phyloP scores from a whole-genome alignment of 2,888 invertebrate species.

The Epistrophe eligans region DNA sequence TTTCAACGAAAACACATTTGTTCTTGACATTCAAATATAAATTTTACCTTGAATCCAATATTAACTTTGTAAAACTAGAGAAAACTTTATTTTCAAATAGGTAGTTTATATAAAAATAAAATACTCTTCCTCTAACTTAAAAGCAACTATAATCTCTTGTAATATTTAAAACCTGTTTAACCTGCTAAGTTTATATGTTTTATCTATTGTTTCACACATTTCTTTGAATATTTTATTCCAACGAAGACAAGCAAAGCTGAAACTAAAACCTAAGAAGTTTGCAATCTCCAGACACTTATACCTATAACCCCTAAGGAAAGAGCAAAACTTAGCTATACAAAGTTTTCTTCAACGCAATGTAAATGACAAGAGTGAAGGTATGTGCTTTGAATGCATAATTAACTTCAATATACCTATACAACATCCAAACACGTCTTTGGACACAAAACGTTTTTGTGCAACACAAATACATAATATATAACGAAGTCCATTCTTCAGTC shows the following conservation, averaged over 20 bases:
- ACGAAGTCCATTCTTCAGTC: slow-evolving; percentile 13
- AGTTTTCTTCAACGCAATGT: slow-evolving; percentile 55
- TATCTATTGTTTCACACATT: slow-evolving; percentile 46
- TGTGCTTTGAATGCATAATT: slow-evolving; percentile 72
- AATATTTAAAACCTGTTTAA: slow-evolving; percentile 49
- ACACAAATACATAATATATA: slow-evolving; percentile 9
- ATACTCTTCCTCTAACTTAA: neutral
- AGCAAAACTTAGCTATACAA: slow-evolving; percentile 37
- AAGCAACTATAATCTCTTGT: neutral
- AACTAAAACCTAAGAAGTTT: slow-evolving; percentile 45
- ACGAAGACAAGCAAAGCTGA: neutral
- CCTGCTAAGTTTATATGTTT: slow-evolving; percentile 41
- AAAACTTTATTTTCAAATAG: neutral
- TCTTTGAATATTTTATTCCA: slow-evolving; percentile 47
- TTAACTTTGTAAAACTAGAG: neutral
- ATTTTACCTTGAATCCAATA: neutral
- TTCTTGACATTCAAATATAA: neutral
- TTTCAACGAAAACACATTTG: neutral
- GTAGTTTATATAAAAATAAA: neutral
- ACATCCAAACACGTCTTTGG: slow-evolving; percentile 49
- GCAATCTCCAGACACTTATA: slow-evolving; percentile 47
- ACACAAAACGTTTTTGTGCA: slow-evolving; percentile 58
- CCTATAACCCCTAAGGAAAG: slow-evolving; percentile 12
- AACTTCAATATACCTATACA: slow-evolving; percentile 29
- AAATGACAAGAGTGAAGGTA: slow-evolving; percentile 40